Percentiles rank a stretch among this genome's conserved stretches.
Conservation (phyloP, 2,113 vertebrate species). For the Naja naja region DNA sequence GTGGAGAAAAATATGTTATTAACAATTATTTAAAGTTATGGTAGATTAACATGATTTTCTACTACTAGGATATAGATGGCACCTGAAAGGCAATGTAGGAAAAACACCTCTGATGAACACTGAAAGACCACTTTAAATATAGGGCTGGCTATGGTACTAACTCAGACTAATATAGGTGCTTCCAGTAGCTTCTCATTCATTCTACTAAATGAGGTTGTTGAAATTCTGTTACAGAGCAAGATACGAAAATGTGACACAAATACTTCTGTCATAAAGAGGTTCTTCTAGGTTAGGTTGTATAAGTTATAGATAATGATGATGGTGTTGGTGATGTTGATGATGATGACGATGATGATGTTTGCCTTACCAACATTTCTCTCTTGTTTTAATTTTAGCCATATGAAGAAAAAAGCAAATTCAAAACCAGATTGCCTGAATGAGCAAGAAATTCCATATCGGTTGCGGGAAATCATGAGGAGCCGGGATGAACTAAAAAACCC, state of each 20-base stretch:
- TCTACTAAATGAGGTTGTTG: background rate
- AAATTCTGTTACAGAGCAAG: background rate
- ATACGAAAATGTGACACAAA: background rate
- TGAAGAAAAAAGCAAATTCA: conserved; percentile 68
- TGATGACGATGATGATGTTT: background rate
- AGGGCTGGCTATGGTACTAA: background rate
- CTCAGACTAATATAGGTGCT: background rate
- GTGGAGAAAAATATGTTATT: background rate
- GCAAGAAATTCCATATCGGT: conserved; percentile 86
- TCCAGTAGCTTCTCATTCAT: background rate
- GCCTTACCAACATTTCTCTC: fast-evolving
- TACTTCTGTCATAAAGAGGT: background rate
- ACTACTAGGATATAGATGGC: background rate
- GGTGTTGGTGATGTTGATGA: no score
- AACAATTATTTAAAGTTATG: background rate
- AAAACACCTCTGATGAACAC: background rate
- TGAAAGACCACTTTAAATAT: background rate
- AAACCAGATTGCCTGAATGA: conserved; percentile 73
- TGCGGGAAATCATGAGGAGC: conserved; percentile 87
- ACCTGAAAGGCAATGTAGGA: background rate
- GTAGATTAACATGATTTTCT: background rate
- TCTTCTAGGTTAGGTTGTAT: background rate
- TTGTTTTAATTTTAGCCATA: conserved; percentile 16
- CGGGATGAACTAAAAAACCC: conserved; percentile 76
- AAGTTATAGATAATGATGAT: background rate